Base-by-base conservation (phyloP, 2,113 vertebrate genomes). In the Toxotes chatareus region DNA sequence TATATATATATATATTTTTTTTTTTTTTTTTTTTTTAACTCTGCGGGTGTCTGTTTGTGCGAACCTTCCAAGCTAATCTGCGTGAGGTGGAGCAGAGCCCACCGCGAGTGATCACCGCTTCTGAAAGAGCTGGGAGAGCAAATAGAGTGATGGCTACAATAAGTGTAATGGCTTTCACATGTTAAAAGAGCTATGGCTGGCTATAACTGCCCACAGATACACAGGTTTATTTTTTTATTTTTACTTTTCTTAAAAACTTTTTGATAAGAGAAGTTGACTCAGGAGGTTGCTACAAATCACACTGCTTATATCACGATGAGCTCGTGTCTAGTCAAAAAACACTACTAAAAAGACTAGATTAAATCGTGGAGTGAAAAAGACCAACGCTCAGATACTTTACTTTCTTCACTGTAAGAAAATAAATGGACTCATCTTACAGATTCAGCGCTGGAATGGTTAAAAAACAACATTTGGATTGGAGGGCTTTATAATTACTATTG, bases 111-210 rank as follows among this genome's bases (percentile, higher is more conserved):
- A 96, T 95, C 94, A 94, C 94, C 92, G 94, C 95, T 94, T 93
- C 93, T 93, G 93, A 95, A 92, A 94, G 94, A 96, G 93, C 92
- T 34, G 51, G 44, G 60, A 62, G 84, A 90, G 70, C 51, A 32
- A 46, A 40, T 78, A 89, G 88, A 90, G 79, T 93, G 95, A 95
- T 96, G 91, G 94, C 95, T 95, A 93, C 92, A 94, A 91, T 93
- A 91, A 80, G 90, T 93, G 91, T 96, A 97, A 97, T 96, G 95
- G 95, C 94, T 95, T 92, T 96, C 96, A 97, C 95, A 96, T 97
- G 96, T 95, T 88, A 83, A 38, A 27, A 93, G 81, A 84, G 91
- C 66, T 80, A 85, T 75, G 92, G 90, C 91, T 90, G 83, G 82
- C 90, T 89, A 75, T 85, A 94, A 94, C 93, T 91, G 93, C 92